A percentile compares a stretch with the other conserved stretches of the same genome.
Conservation (phyloP, 2,888 invertebrate genomes). For the Schrankia costaestrigalis region DNA sequence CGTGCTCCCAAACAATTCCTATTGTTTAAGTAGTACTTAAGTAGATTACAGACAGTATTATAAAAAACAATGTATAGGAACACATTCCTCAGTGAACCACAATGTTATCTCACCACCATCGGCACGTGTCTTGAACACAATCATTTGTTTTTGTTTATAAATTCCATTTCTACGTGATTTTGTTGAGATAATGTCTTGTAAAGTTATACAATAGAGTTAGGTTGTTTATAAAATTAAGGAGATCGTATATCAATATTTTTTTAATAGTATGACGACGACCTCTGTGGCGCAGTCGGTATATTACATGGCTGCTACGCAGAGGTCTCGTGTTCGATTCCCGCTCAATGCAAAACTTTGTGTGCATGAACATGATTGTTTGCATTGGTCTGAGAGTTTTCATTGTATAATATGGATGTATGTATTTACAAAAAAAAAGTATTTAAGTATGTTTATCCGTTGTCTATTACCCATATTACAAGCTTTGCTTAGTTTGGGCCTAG, state of each 20-base stretch:
- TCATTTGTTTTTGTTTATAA: slow-evolving; percentile 55
- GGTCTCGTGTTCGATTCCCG: no score
- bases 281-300: no score
- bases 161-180: slow-evolving; percentile 24
- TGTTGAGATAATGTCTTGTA: slow-evolving; percentile 14
- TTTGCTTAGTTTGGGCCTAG: no score
- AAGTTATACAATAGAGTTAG: slow-evolving; percentile 12
- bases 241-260: background rate
- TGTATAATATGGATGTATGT: no score
- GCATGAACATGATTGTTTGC: no score
- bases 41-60: slow-evolving; percentile 18
- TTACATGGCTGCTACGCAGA: no score
- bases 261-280: no score
- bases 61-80: slow-evolving; percentile 25
- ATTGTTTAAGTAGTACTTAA: slow-evolving; percentile 24
- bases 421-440: no score
- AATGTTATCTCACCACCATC: slow-evolving; percentile 69
- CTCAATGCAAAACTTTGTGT: no score
- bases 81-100: slow-evolving; percentile 24
- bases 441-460: no score
- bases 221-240: background rate
- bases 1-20: background rate
- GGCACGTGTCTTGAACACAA: slow-evolving; percentile 54
- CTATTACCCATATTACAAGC: no score
- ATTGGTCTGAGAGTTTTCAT: no score